Base-by-base conservation (phyloP, 92 coral and sea anemone genomes). In the Muricea muricata region DNA sequence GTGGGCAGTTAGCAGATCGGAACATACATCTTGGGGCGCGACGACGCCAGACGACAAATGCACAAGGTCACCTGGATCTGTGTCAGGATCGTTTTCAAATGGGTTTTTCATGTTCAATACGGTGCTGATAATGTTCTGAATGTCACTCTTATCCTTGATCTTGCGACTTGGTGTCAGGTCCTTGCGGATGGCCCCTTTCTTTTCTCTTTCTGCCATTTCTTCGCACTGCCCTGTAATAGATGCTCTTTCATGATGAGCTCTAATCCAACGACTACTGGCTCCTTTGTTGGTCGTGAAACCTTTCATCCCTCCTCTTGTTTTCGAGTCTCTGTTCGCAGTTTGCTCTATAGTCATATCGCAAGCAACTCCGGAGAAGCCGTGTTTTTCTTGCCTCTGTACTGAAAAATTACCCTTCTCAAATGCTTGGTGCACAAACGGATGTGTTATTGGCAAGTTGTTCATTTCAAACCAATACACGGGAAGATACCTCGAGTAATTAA, bases 401-500 rank as follows among this genome's bases (percentile, higher is more conserved):
- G 73, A 30, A 34, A 81, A 81, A 29, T 66, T 72, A n/a, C 85
- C 85, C 33, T 31, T 30, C 23, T 24, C 48, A 23, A 79, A 61
- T 20, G 4, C 32, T 26, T 34, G n/a, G 41, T 57, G 48, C 34
- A 60, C 75, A 15, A 31, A 42, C 3, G 70, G 70, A 39, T 79
- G 84, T 1, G 45, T 58, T 17, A 21, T 54, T 79, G 35, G 45
- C 10, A 79, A n/a, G 42, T 56, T 37, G 35, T 12, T 25, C 84
- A 79, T 79, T 28, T 81, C 73, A 11, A 20, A 30, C 28, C 46
- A 42, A 32, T 65, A 81, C 35, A 54, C 66, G 9, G 73, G 68
- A 23, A 78, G 63, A 54, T 78, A 78, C 70, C 86, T 68, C 23
- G 83, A 31, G 24, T 65, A 87, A 39, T 80, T 87, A n/a, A 31